Evolutionary conservation across 1,140 invertebrate genomes (phyloP).

Genomic region (Scaptomyza hsui): DNA sequence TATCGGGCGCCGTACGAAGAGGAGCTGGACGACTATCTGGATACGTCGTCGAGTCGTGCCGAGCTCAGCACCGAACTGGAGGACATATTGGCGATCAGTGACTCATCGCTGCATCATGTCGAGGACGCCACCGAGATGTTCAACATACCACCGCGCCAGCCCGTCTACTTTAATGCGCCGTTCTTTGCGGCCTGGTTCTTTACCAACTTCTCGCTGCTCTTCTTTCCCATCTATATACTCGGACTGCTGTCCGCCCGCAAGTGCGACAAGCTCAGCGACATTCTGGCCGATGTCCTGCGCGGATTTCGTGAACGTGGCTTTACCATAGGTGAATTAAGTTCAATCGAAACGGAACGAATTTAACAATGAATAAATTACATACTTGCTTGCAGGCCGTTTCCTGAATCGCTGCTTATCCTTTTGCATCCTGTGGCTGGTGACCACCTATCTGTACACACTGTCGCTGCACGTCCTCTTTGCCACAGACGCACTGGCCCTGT

Average conservation of each 20-base stretch:
- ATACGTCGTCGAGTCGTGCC: constrained; percentile 83
- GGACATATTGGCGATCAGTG: constrained; percentile 84
- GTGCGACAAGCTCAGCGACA: constrained; percentile 90
- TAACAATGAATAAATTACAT: no score
- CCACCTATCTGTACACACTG: constrained; percentile 96
- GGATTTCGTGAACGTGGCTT: constrained; percentile 95
- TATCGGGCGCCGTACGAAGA: constrained; percentile 84
- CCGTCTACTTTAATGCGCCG: constrained; percentile 88
- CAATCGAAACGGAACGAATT: no score
- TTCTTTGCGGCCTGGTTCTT: constrained; percentile 98
- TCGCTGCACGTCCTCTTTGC: constrained; percentile 93
- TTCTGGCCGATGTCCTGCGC: constrained; percentile 90
- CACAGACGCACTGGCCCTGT: constrained; percentile 96
- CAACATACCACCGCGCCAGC: constrained; percentile 75
- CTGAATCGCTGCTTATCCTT: constrained; percentile 93
- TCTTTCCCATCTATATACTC: constrained; percentile 94
- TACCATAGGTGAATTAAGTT: constrained; percentile 88
- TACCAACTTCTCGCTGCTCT: constrained; percentile 95
- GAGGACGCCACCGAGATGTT: constrained; percentile 83
- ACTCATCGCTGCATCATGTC: constrained; percentile 83
- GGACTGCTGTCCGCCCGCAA: constrained; percentile 89
- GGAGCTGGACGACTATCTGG: constrained; percentile 83
- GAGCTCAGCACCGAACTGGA: constrained; percentile 76
- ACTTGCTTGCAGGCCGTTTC: constrained; percentile 90
- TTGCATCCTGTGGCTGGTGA: constrained; percentile 95